Percentiles rank a stretch among this genome's conserved stretches.
Conservation (phyloP, 2,888 invertebrate genomes). For the Bombylius discolor region DNA sequence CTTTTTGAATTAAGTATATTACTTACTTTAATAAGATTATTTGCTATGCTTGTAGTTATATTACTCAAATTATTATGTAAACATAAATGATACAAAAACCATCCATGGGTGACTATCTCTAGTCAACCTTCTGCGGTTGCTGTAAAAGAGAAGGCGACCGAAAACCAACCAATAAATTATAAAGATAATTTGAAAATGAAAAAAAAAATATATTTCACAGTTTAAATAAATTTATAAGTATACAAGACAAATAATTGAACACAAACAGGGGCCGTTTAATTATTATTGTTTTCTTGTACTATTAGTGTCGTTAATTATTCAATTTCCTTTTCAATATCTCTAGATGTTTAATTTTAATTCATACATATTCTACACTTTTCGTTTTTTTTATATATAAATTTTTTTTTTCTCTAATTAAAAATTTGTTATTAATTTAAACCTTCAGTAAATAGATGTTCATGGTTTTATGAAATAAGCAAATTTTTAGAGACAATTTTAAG, state of each 20-base stretch:
- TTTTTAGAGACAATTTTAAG: too few relatives aligned
- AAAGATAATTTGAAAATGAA: conserved; percentile 5
- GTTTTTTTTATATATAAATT: not conserved
- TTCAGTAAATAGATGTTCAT: too few relatives aligned
- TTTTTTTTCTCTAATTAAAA: not conserved
- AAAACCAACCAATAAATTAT: conserved; percentile 36
- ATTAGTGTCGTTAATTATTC: not conserved
- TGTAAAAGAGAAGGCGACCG: conserved; percentile 73
- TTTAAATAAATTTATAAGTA: too few relatives aligned
- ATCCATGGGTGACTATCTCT: conserved; percentile 19
- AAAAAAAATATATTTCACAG: not conserved
- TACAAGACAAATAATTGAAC: conserved; percentile 11
- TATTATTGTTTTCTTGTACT: conserved; percentile 8
- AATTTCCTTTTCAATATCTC: not conserved
- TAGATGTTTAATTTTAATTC: not conserved
- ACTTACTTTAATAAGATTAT: too few relatives aligned
- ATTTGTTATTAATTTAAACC: not conserved
- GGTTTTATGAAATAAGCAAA: too few relatives aligned
- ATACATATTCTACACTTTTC: not conserved
- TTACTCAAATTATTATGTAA: not conserved
- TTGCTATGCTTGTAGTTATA: not conserved
- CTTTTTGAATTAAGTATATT: too few relatives aligned
- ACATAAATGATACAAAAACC: conserved; percentile 2
- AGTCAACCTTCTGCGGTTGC: conserved; percentile 68
- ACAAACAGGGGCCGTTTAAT: conserved; percentile 21